Evolutionary conservation across 2,888 invertebrate species (phyloP), one percentile per base, ranked within the genome.

Genomic region (Cryptocephalus moraei): DNA sequence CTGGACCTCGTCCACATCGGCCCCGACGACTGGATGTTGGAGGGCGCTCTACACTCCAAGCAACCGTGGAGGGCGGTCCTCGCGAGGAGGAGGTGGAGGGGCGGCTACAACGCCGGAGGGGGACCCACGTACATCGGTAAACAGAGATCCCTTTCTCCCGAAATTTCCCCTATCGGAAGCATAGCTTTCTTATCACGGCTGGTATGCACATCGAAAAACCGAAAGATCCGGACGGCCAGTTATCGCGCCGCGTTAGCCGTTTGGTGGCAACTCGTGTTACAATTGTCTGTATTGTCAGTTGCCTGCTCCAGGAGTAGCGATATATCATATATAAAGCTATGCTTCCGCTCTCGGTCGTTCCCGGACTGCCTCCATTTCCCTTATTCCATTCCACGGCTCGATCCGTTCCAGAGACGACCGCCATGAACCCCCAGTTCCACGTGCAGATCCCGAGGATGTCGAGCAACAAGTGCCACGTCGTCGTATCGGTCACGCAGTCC

Each of bases 21-120:
- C 9, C 86, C 86, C 10, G 86, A 86, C 65, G 84, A 83, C 67
- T 84, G 84, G 83, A 75, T 81, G 77, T 68, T 74, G 57, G 84
- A 84, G 67, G 75, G 79, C 12, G 79, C 81, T 33, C 73, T 84
- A 55, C 82, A 80, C 64, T 76, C 78, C 42, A 78, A 78, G 61
- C 79, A 80, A 62, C 84, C 82, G 14, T 84, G 82, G 83, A 72
- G 82, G 53, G 84, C 83, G 44, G 82, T 84, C 62, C 69, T 81
- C 59, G 81, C 84, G 48, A 71, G 84, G 56, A 68, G 82, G 55
- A 69, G 81, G 62, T 80, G 86, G 84, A 70, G 82, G 52, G 68
- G 74, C 53, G 80, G 83, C 12, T 82, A 81, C 70, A 84, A 82
- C 69, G 84, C 84, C 22, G 84, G 84, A 33, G 84, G 83, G 9